Evolutionary conservation across 2,797 vertebrate genomes (phyloP), one percentile per base, ranked within the genome.

Genomic region (Phrynocephalus vlangalii): DNA sequence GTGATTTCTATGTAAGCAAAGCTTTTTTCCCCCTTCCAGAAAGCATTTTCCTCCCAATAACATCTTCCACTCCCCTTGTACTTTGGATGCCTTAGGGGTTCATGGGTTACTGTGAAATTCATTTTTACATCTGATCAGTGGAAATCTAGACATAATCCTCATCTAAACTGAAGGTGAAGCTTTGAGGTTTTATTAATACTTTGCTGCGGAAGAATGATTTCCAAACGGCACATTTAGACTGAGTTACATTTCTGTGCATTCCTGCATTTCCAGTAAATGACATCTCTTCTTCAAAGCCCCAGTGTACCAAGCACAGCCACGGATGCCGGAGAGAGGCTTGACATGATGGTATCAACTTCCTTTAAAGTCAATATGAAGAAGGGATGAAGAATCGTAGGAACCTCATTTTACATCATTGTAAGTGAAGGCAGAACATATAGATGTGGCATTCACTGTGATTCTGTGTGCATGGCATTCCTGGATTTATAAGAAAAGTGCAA

Each of bases 351-450:
- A 93, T 67, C 48, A 85, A 87, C 88, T 87, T 86, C 33, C 60
- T 88, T 93, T 92, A 91, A 90, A 90, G 88, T 90, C 85, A 79
- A n/a, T 84, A 89, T 91, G 90, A 91, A 28, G 90, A 90, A 76
- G 72, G 90, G 91, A 95, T 87, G 88, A 91, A 92, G 85, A 88
- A 48, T 77, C 79, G 48, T 88, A 94, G 89, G 87, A 87, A 92
- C 81, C 75, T 89, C 91, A 91, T 91, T 95, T 95, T 94, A 88
- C 91, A 93, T 90, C 93, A 93, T 84, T 94, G 86, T 89, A 92
- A 86, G 92, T 92, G 90, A 93, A 94, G 88, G 82, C 75, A 93
- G 66, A 77, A 94, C 92, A 93, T 75, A 33, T 84, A 93, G 89
- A 90, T 93, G 90, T 91, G n/a, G 85, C 89, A 90, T 93, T 90